Evolutionary conservation across 2,113 vertebrate genomes (phyloP).

Genomic region (Fulmarus glacialis): DNA sequence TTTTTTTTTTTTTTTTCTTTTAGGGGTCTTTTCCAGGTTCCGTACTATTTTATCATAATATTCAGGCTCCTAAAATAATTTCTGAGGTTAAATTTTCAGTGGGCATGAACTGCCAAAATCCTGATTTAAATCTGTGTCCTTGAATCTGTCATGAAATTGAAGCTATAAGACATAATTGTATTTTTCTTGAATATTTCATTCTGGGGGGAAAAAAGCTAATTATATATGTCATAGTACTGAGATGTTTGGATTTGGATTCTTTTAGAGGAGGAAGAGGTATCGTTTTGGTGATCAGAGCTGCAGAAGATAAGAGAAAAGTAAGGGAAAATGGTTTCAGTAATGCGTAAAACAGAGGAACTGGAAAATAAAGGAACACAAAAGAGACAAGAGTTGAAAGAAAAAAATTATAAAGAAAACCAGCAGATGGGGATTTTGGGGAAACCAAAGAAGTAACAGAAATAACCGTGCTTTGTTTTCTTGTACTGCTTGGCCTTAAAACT

Average conservation of each 20-base stretch:
- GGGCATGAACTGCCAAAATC: not conserved
- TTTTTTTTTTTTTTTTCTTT: not conserved
- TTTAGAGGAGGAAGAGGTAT: not conserved
- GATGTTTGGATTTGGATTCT: not conserved
- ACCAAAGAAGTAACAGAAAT: constrained; percentile 70
- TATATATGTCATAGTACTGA: not conserved
- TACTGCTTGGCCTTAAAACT: constrained; percentile 80
- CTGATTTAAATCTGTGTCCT: not conserved
- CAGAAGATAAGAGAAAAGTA: constrained; percentile 11
- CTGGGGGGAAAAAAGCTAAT: not conserved
- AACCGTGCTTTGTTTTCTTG: constrained; percentile 77
- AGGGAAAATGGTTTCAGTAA: not conserved
- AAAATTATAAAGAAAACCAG: constrained; percentile 69
- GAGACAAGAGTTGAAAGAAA: constrained; percentile 63
- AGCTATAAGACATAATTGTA: not conserved
- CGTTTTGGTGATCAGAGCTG: constrained; percentile 1
- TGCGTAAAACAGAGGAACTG: not conserved
- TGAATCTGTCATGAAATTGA: not conserved
- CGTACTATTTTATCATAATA: not conserved
- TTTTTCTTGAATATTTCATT: constrained; percentile 6
- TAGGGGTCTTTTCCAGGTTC: not conserved
- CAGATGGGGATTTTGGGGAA: constrained; percentile 77
- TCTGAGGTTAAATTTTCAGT: not conserved
- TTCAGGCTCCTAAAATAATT: not conserved
- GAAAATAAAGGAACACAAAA: constrained; percentile 43